These are phyloP conservation scores for Salvelinus fontinalis DNA, from an alignment of 2,113 vertebrate genomes.

Conservation along the genomic window DNA sequence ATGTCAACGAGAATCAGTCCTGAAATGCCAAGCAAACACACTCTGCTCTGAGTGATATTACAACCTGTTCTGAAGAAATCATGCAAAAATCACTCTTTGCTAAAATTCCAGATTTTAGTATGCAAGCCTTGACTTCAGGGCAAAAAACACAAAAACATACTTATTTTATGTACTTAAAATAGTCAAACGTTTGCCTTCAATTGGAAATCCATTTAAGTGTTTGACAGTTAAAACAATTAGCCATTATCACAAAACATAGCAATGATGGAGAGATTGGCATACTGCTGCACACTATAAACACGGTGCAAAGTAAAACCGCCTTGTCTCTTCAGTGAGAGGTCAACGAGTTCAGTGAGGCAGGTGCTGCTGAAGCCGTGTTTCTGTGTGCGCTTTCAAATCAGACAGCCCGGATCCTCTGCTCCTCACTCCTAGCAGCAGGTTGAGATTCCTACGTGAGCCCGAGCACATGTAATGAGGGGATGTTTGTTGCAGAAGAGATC, in stretches of 20 bases:
- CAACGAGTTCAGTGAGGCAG: not conserved
- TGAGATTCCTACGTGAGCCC: not conserved
- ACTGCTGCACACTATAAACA: not conserved
- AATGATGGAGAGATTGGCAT: not conserved
- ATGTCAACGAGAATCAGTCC: conserved; percentile 39
- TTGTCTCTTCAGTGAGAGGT: not conserved
- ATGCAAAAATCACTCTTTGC: not conserved
- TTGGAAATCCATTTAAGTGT: not conserved
- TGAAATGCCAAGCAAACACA: conserved; percentile 53
- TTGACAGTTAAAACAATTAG: not conserved
- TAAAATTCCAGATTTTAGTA: not conserved
- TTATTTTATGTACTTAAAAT: no score
- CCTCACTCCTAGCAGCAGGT: conserved; percentile 22
- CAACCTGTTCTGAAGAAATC: conserved; percentile 17
- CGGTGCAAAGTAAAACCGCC: not conserved
- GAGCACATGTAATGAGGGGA: conserved; percentile 47
- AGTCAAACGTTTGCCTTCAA: not conserved
- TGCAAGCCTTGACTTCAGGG: no score
- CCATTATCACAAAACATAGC: not conserved
- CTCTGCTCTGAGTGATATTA: conserved; percentile 40
- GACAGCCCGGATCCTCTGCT: conserved; percentile 23
- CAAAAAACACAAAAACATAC: no score
- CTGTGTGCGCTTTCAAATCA: not conserved
- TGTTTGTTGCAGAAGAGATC: conserved; percentile 35
- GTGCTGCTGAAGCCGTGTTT: conserved; percentile 2